Evolutionary conservation across 92 coral and sea anemone genomes (phyloP), one percentile per base, ranked within the genome.

Genomic region (Palythoa caribaeorum): DNA sequence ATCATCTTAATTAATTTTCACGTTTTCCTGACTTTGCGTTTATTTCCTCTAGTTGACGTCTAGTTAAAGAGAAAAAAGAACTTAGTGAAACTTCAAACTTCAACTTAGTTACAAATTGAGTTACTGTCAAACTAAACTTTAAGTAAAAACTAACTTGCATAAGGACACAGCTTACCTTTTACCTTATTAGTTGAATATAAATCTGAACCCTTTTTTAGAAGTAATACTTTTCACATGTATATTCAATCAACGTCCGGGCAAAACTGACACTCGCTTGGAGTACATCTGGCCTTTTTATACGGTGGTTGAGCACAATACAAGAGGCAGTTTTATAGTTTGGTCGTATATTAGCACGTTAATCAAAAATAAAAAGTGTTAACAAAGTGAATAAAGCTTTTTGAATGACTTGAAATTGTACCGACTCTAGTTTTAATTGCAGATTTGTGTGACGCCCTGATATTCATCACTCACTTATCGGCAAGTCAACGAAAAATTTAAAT

Each of bases 281-380:
- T 65, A 9, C 89, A 87, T 91, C 89, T 91, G 97, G 92, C 87
- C 94, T 52, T 66, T 76, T 94, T 93, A 88, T 93, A 93, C 90
- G 87, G 96, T 83, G 66, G 38, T 75, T 72, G 78, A 50, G 88
- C 85, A 94, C 98, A 94, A 94, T 89, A 74, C 91, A 76, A 13
- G 69, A 52, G 53, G 89, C 69, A 90, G 89, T 73, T 88, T 85
- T 69, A 79, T 78, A 79, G 91, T 81, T 59, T 9, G 75, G 21
- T 10, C 85, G 90, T 89, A 88, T 89, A 91, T 84, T 89, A 79
- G 78, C 90, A 85, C 92, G 79, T 92, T 94, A 91, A 89, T 85
- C 81, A 80, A 84, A 91, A 89, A 93, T 88, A 47, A 93, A 84
- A 83, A 90, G 88, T 90, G 80, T 76, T 76, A 93, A 91, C 94